These are phyloP conservation scores for Buceros bicornis DNA, from an alignment of 2,797 vertebrate species.

Conservation along the genomic window DNA sequence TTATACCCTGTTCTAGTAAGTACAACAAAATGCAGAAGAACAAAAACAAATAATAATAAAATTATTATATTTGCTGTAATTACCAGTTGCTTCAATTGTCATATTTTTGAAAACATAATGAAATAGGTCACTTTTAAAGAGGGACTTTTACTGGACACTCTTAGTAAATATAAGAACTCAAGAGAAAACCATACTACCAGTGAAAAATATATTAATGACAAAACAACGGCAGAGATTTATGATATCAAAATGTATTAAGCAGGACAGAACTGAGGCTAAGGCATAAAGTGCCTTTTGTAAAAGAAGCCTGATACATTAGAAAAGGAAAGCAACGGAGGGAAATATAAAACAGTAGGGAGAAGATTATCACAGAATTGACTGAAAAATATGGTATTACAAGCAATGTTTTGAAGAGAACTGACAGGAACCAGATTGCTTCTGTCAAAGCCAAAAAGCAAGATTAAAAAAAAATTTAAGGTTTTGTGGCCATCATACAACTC, in stretches of 20 bases:
- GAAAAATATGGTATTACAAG: conserved; percentile 23
- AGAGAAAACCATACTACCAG: neutral
- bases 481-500: neutral
- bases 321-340: neutral
- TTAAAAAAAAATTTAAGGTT: neutral
- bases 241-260: neutral
- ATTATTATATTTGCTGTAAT: neutral
- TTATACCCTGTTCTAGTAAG: neutral
- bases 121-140: neutral
- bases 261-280: neutral
- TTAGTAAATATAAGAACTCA: neutral
- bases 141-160: neutral
- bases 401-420: conserved; percentile 33
- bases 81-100: neutral
- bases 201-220: neutral
- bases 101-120: neutral
- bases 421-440: conserved; percentile 53
- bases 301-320: neutral
- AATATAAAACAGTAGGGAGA: neutral
- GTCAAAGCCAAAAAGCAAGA: conserved; percentile 46
- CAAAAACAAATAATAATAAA: neutral
- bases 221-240: neutral
- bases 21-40: neutral
- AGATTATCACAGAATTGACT: conserved; percentile 12
- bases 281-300: neutral